A percentile compares a stretch with the other conserved stretches of the same genome.
Conservation (phyloP, 2,797 vertebrate genomes). For the Onychomys arenicola region DNA sequence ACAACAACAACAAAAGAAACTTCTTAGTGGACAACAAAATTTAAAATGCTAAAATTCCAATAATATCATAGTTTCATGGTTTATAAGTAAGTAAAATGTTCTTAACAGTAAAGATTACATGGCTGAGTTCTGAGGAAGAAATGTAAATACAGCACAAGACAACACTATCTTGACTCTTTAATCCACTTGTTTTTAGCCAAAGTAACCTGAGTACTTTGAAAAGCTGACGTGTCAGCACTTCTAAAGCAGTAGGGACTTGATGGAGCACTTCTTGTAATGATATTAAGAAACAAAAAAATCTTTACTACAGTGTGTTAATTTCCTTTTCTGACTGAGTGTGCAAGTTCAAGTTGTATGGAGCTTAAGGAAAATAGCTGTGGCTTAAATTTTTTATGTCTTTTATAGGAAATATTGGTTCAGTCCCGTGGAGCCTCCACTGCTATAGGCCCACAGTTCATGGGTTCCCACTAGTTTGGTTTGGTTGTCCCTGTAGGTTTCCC, state of each 20-base stretch:
- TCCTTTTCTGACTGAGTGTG: neutral
- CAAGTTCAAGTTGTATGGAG: neutral
- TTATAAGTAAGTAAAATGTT: neutral
- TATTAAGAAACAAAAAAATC: neutral
- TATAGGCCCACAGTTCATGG: too few relatives aligned
- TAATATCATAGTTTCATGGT: too few relatives aligned
- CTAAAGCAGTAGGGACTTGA: neutral
- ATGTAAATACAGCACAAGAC: neutral
- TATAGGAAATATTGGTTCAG: too few relatives aligned
- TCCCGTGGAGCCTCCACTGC: too few relatives aligned
- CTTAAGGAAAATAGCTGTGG: neutral
- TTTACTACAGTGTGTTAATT: neutral
- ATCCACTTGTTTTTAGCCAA: neutral
- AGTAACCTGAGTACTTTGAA: neutral
- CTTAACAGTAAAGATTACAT: neutral
- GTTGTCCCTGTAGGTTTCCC: too few relatives aligned
- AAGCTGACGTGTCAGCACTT: neutral
- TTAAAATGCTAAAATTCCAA: neutral
- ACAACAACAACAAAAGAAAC: too few relatives aligned
- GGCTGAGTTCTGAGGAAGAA: neutral
- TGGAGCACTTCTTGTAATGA: neutral
- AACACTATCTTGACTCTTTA: neutral
- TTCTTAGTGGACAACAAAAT: too few relatives aligned
- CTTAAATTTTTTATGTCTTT: neutral
- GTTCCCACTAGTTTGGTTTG: too few relatives aligned